These are phyloP conservation scores for Melieria omissa DNA, from an alignment of 2,888 invertebrate species.

Conservation along the genomic window DNA sequence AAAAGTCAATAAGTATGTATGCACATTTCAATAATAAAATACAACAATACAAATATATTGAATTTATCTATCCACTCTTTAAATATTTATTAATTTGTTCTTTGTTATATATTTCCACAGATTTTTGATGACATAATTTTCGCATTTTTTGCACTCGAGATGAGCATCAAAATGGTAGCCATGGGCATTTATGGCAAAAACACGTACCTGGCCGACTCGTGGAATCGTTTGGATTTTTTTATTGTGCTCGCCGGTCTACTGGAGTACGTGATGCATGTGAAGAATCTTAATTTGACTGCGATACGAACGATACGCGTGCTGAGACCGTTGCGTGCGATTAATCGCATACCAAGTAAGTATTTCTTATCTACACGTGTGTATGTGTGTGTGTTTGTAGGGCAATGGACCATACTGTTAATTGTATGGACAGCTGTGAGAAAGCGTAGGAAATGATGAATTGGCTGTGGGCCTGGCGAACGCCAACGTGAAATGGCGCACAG, in stretches of 20 bases:
- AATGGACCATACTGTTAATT: neutral
- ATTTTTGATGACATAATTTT: conserved; percentile 99
- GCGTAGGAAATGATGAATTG: no score
- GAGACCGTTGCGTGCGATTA: conserved; percentile 96
- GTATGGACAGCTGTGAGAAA: no score
- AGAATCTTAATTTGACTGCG: conserved; percentile 97
- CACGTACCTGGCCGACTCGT: conserved; percentile 96
- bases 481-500: no score
- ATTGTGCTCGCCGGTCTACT: conserved; percentile 94
- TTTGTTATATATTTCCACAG: conserved; percentile 66
- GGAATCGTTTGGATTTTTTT: conserved; percentile 98
- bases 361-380: neutral
- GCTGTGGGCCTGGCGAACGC: no score
- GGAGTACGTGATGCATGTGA: conserved; percentile 93
- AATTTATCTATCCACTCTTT: neutral
- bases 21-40: neutral
- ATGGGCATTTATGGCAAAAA: conserved; percentile 96
- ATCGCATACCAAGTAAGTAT: conserved; percentile 97
- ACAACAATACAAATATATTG: neutral
- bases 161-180: conserved; percentile 98
- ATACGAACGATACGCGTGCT: conserved; percentile 98
- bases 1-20: neutral
- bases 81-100: neutral
- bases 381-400: neutral
- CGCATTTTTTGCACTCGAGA: conserved; percentile 96